Conservation (phyloP, 64 coral and sea anemone species). For the Hydrozoanthus tunicans region DNA sequence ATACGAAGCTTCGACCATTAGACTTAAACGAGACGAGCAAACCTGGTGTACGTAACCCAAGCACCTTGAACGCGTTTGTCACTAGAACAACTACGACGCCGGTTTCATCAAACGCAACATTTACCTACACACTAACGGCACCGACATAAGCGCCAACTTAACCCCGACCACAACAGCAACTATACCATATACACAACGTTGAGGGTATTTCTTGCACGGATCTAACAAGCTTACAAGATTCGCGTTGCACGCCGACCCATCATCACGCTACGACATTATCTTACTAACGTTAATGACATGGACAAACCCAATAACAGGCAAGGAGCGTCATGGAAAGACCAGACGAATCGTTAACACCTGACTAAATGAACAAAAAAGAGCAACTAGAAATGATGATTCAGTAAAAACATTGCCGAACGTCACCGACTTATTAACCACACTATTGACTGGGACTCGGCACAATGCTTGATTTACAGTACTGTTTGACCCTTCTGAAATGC, state of each 20-base stretch:
- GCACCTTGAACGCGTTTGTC: neutral
- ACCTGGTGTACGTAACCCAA: too few species aligned
- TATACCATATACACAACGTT: neutral
- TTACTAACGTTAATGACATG: neutral
- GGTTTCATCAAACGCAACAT: neutral
- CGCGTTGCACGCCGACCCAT: neutral
- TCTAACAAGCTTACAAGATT: neutral
- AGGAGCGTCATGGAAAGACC: too few species aligned
- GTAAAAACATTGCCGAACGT: too few species aligned
- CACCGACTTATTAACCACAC: too few species aligned
- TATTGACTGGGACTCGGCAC: too few species aligned
- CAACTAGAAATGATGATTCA: too few species aligned
- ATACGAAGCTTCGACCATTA: neutral
- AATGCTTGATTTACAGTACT: too few species aligned
- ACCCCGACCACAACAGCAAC: neutral
- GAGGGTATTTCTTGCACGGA: neutral
- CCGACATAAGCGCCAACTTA: neutral
- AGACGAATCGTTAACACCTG: too few species aligned
- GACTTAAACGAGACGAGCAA: too few species aligned
- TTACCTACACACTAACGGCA: neutral
- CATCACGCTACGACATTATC: neutral
- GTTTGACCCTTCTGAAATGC: too few species aligned
- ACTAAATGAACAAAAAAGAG: too few species aligned
- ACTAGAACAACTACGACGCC: neutral
- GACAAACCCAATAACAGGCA: neutral